phyloP scores from a whole-genome alignment of 2,797 vertebrate genomes.

The Anableps anableps region DNA sequence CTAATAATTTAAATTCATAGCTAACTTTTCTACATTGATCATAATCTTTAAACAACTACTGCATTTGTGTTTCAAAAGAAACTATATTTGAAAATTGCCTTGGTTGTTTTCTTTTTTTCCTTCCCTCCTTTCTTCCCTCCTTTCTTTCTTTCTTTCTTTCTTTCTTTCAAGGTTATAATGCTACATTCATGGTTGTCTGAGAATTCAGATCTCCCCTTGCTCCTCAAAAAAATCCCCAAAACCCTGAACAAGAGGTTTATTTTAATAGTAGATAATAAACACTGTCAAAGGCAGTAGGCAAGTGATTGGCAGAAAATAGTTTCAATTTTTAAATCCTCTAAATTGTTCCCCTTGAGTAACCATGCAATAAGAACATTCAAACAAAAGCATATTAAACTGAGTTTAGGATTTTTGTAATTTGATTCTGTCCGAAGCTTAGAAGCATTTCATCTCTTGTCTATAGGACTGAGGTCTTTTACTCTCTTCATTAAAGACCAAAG shows the following conservation, averaged over 20 bases:
- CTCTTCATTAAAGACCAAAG: too few species aligned
- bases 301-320: not conserved
- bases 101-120: not conserved
- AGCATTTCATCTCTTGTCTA: not conserved
- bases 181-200: not conserved
- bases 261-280: not conserved
- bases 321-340: not conserved
- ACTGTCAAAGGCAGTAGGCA: not conserved
- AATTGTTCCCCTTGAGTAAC: not conserved
- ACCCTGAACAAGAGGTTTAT: not conserved
- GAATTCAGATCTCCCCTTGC: not conserved
- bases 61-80: not conserved
- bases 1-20: constrained; percentile 19
- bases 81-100: not conserved
- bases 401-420: not conserved
- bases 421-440: not conserved
- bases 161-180: not conserved
- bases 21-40: not conserved
- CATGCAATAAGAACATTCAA: not conserved
- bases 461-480: too few species aligned
- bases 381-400: not conserved
- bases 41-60: constrained; percentile 21
- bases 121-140: not conserved
- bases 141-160: not conserved
- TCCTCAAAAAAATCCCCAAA: not conserved